Conservation (phyloP, 2,888 invertebrate genomes). For the Heliconius sara region DNA sequence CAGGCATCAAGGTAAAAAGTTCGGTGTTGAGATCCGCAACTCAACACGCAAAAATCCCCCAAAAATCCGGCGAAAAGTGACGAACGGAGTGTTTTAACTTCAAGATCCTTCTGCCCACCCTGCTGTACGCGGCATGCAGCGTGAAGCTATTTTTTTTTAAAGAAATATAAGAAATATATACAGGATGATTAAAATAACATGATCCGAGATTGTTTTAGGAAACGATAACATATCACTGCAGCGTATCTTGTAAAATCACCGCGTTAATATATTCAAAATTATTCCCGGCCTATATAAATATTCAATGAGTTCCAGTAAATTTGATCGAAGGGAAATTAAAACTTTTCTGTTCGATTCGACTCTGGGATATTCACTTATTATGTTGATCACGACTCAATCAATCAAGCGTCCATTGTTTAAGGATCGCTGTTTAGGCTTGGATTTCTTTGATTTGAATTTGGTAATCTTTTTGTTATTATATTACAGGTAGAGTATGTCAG, state of each 20-base stretch:
- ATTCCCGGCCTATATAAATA: conserved; percentile 46
- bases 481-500: not conserved
- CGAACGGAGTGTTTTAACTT: not conserved
- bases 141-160: too few relatives aligned
- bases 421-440: conserved; percentile 32
- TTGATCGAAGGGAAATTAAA: conserved; percentile 48
- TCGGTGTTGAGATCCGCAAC: too few relatives aligned
- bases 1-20: not conserved
- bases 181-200: not conserved
- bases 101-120: accelerated
- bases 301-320: conserved; percentile 45
- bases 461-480: too few relatives aligned
- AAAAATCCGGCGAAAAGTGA: not conserved
- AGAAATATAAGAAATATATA: too few relatives aligned
- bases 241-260: conserved; percentile 30
- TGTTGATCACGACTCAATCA: conserved; percentile 47
- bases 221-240: conserved; percentile 22
- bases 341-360: conserved; percentile 46
- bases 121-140: not conserved
- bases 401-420: conserved; percentile 46
- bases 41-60: not conserved
- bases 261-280: conserved; percentile 43
- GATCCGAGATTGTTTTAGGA: not conserved
- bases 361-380: conserved; percentile 45
- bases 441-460: conserved; percentile 37